These are phyloP conservation scores for Silurus aristotelis DNA, from an alignment of 2,797 vertebrate species.

Conservation along the genomic window DNA sequence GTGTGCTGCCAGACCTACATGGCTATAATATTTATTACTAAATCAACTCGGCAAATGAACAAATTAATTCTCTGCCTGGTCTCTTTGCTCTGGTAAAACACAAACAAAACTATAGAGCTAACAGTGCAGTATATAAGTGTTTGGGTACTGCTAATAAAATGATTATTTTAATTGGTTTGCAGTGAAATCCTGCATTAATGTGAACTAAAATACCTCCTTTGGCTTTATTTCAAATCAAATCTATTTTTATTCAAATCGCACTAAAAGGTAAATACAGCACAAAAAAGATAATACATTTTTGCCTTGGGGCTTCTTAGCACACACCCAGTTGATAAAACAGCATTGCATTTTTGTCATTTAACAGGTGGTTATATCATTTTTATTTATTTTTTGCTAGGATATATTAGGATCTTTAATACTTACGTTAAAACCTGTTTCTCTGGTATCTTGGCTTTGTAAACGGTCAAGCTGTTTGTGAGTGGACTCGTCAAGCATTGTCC, in stretches of 20 bases:
- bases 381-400: background rate
- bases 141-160: background rate
- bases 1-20: background rate
- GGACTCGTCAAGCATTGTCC: background rate
- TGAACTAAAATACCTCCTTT: background rate
- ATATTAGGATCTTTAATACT: background rate
- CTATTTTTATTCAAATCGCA: conserved; percentile 12
- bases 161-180: background rate
- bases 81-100: background rate
- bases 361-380: background rate
- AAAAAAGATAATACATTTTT: background rate
- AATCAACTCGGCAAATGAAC: conserved; percentile 9
- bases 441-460: background rate
- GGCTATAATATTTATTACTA: background rate
- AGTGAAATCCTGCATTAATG: background rate
- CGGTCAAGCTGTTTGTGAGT: conserved; percentile 9
- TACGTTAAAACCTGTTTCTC: conserved; percentile 12
- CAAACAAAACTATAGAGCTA: background rate
- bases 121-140: background rate
- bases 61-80: conserved; percentile 15
- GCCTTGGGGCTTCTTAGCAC: background rate
- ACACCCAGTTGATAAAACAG: background rate
- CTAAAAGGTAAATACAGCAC: background rate
- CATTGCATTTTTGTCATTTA: background rate
- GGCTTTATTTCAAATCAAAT: background rate